A percentile compares a stretch with the other conserved stretches of the same genome.
Evolutionary conservation across 1,140 invertebrate species (phyloP).

Genomic region (Cheumatopsyche charites): DNA sequence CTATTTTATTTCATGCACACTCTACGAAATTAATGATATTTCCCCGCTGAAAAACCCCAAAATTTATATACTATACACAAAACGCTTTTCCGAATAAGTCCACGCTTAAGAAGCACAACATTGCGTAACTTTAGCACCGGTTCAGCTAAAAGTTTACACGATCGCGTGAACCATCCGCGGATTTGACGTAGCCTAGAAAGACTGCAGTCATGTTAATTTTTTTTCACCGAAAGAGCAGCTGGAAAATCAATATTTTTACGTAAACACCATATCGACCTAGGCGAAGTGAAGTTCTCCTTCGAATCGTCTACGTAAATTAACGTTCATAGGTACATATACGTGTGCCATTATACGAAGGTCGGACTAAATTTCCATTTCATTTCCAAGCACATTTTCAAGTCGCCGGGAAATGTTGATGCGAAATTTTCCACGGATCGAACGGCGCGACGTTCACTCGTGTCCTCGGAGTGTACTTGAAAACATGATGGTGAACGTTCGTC

Average conservation of each 20-base stretch:
- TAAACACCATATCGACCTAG: constrained; percentile 12
- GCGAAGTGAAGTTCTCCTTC: not conserved
- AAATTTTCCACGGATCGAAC: not conserved
- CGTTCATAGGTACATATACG: constrained; percentile 1
- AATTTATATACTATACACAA: too few relatives aligned
- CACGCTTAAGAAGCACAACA: too few relatives aligned
- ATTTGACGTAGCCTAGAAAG: not conserved
- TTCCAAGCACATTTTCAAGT: constrained; percentile 1
- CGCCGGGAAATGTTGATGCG: not conserved
- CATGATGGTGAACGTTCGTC: not conserved
- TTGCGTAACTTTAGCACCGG: too few relatives aligned
- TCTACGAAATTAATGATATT: too few relatives aligned
- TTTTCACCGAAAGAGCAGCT: not conserved
- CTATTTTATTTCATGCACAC: constrained; percentile 8
- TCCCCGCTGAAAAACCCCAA: too few relatives aligned
- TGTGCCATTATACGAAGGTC: constrained; percentile 6
- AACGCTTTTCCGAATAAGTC: too few relatives aligned
- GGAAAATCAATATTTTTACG: constrained; percentile 20
- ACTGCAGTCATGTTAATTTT: not conserved
- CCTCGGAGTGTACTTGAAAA: not conserved
- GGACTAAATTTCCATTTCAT: constrained; percentile 19
- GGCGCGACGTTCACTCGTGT: not conserved
- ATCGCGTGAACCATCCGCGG: not conserved
- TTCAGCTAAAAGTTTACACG: too few relatives aligned
- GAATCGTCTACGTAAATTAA: constrained; percentile 15